Conservation (phyloP, 2,113 vertebrate genomes). For the Corythaixoides concolor region DNA sequence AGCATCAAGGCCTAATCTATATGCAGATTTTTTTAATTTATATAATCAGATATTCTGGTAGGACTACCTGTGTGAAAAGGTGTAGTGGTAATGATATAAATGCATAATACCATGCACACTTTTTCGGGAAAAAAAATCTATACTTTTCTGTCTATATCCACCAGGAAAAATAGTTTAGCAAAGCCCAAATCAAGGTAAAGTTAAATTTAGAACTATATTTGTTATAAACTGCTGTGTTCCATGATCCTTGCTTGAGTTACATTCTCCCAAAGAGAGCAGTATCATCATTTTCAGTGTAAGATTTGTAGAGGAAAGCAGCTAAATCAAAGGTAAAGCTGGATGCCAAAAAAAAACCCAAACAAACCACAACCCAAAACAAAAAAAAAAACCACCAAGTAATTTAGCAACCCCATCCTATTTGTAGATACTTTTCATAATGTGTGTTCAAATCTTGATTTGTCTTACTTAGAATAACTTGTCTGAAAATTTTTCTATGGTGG, state of each 20-base stretch:
- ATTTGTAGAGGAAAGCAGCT: not conserved
- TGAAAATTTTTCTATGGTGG: not conserved
- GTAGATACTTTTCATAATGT: not conserved
- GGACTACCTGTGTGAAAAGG: not conserved
- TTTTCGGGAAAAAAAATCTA: not conserved
- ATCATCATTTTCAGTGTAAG: not conserved
- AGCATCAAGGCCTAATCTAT: not conserved
- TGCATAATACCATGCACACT: not conserved
- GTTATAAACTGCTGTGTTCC: not conserved
- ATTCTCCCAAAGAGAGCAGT: not conserved
- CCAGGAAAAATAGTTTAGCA: not conserved
- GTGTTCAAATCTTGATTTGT: not conserved
- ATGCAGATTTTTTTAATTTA: not conserved
- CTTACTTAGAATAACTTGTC: not conserved
- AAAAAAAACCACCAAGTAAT: not conserved
- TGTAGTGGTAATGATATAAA: not conserved
- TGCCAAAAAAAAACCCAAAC: not conserved
- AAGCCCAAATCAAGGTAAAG: not conserved
- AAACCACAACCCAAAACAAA: not conserved
- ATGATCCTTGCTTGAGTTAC: not conserved
- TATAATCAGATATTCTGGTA: not conserved
- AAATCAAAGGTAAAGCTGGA: not conserved
- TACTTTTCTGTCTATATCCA: not conserved
- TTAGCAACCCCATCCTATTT: not conserved
- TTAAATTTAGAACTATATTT: not conserved